A percentile compares a stretch with the other conserved stretches of the same genome.
phyloP scores from a whole-genome alignment of 2,888 invertebrate genomes.

The Mesoligia furuncula region DNA sequence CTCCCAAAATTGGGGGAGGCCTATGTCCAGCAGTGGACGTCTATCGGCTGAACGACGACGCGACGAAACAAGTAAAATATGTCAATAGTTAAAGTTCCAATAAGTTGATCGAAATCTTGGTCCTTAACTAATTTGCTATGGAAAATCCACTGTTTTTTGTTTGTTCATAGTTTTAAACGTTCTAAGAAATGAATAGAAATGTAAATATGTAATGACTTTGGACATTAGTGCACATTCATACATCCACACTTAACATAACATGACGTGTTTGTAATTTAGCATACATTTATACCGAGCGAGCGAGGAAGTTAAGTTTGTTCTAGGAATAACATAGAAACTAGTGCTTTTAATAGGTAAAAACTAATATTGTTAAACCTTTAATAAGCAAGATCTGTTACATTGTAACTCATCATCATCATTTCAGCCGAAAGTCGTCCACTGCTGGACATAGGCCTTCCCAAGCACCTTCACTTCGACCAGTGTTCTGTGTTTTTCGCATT shows the following conservation, averaged over 20 bases:
- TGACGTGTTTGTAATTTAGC: constrained; percentile 25
- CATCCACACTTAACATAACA: constrained; percentile 23
- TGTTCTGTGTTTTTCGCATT: too few species aligned
- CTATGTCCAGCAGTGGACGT: too few species aligned
- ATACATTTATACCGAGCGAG: neutral
- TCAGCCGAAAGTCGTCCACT: too few species aligned
- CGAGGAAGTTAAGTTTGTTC: constrained; percentile 1
- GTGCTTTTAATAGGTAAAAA: neutral
- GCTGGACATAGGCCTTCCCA: too few species aligned
- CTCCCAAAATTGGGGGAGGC: too few species aligned
- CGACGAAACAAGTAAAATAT: neutral
- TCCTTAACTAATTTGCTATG: constrained; percentile 1
- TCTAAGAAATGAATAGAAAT: constrained; percentile 50
- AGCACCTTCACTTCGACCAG: too few species aligned
- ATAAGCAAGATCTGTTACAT: too few species aligned
- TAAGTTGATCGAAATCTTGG: neutral
- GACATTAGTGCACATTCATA: constrained; percentile 56
- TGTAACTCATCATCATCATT: too few species aligned
- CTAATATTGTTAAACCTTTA: neutral
- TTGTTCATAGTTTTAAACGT: constrained; percentile 20
- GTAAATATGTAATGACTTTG: constrained; percentile 56
- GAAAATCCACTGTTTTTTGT: constrained; percentile 9
- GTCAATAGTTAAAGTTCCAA: neutral
- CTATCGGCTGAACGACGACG: too few species aligned
- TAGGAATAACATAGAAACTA: neutral